phyloP scores from a whole-genome alignment of 2,113 vertebrate species.

The Dicentrarchus labrax region DNA sequence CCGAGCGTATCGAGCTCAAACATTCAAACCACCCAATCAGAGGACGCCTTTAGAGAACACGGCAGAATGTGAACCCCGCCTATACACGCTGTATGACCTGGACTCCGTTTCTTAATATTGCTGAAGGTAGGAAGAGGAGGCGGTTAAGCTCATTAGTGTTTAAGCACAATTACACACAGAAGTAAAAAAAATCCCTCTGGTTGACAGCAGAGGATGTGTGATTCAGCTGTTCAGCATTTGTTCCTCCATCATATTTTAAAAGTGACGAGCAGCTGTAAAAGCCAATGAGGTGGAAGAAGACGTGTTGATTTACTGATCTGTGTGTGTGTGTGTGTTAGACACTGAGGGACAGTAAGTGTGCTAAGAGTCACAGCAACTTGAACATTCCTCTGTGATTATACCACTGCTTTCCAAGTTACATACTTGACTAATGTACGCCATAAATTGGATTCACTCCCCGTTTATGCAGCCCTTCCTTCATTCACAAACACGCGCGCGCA shows the following conservation, averaged over 20 bases:
- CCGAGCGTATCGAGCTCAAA: constrained; percentile 11
- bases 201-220: constrained; percentile 16
- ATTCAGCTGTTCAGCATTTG: constrained; percentile 42
- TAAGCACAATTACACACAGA: constrained; percentile 25
- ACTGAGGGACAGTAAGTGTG: constrained; percentile 55
- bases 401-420: constrained; percentile 67
- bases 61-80: constrained; percentile 41
- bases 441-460: constrained; percentile 61
- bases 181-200: constrained; percentile 17
- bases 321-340: constrained; percentile 30
- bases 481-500: constrained; percentile 50
- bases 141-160: not conserved
- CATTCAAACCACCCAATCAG: constrained; percentile 72
- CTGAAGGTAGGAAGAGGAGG: constrained; percentile 30
- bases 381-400: constrained; percentile 82
- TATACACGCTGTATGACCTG: constrained; percentile 30
- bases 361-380: constrained; percentile 61
- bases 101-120: constrained; percentile 18
- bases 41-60: constrained; percentile 26
- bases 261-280: constrained; percentile 45
- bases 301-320: constrained; percentile 59
- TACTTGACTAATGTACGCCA: constrained; percentile 72
- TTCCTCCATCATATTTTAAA: constrained; percentile 19
- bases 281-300: constrained; percentile 54
- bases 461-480: constrained; percentile 41